These are phyloP conservation scores for Camptogramma bilineatum DNA, from an alignment of 2,888 invertebrate genomes.

Conservation along the genomic window DNA sequence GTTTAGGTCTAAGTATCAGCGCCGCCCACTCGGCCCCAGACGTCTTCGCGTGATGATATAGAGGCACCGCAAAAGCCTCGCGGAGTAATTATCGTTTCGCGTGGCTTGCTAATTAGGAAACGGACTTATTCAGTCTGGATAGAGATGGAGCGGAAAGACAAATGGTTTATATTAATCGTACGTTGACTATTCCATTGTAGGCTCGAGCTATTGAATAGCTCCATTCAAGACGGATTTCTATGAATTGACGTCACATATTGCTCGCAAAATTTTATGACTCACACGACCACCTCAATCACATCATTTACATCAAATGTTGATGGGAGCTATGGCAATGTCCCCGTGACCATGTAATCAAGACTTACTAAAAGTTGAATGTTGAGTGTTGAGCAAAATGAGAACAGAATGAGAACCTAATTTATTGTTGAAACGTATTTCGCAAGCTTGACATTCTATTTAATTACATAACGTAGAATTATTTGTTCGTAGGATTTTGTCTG, in stretches of 20 bases:
- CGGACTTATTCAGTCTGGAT: slow-evolving; percentile 39
- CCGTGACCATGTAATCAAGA: neutral
- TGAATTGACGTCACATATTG: neutral
- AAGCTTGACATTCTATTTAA: neutral
- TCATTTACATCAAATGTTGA: neutral
- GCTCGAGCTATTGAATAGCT: neutral
- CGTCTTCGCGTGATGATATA: slow-evolving; percentile 56
- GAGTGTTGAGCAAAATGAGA: neutral
- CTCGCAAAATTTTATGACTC: slow-evolving; percentile 1
- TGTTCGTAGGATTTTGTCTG: neutral
- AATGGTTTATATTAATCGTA: slow-evolving; percentile 21
- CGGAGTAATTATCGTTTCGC: slow-evolving; percentile 52
- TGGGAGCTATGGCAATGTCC: neutral
- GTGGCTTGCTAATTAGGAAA: slow-evolving; percentile 55
- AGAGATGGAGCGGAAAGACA: slow-evolving; percentile 23
- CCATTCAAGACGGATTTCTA: neutral
- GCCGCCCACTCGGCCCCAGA: slow-evolving; percentile 41
- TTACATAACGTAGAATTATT: neutral
- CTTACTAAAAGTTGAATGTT: neutral
- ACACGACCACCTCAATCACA: neutral
- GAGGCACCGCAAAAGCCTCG: slow-evolving; percentile 45
- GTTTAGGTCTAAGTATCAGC: slow-evolving; percentile 23
- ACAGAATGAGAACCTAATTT: neutral
- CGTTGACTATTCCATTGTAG: slow-evolving; percentile 1
- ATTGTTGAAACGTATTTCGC: neutral